A percentile compares a stretch with the other conserved stretches of the same genome.
Conservation (phyloP, 2,888 invertebrate species). For the Sminthurides aquaticus region DNA sequence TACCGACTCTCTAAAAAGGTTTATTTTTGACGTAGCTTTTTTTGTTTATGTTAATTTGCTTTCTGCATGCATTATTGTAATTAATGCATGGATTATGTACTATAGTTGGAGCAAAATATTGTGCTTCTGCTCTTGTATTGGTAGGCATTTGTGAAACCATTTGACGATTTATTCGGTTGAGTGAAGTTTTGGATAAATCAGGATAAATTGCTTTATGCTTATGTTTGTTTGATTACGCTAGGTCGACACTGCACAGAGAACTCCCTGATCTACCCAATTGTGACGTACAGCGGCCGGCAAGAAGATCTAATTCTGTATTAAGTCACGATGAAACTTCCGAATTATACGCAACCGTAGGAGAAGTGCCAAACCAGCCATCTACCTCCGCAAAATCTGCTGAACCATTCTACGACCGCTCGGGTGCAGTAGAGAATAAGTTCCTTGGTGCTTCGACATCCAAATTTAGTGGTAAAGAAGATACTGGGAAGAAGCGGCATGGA, state of each 20-base stretch:
- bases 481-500: background rate
- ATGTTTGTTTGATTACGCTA: no score
- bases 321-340: constrained; percentile 71
- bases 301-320: constrained; percentile 38
- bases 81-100: no score
- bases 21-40: constrained; percentile 23
- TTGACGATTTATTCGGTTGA: no score
- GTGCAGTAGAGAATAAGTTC: background rate
- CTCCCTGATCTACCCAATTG: constrained; percentile 68
- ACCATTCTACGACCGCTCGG: background rate
- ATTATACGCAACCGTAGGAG: constrained; percentile 68
- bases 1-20: constrained; percentile 40
- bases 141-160: no score
- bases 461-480: background rate
- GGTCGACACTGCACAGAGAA: constrained; percentile 47
- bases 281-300: constrained; percentile 42
- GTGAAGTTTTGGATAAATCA: no score
- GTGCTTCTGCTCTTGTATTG: no score
- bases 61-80: no score
- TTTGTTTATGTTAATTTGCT: no score
- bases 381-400: background rate
- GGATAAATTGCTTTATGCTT: no score
- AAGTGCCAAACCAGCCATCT: constrained; percentile 20
- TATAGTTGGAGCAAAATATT: no score
- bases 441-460: background rate